Base-by-base conservation (phyloP, 2,113 vertebrate genomes). In the Gadus macrocephalus region DNA sequence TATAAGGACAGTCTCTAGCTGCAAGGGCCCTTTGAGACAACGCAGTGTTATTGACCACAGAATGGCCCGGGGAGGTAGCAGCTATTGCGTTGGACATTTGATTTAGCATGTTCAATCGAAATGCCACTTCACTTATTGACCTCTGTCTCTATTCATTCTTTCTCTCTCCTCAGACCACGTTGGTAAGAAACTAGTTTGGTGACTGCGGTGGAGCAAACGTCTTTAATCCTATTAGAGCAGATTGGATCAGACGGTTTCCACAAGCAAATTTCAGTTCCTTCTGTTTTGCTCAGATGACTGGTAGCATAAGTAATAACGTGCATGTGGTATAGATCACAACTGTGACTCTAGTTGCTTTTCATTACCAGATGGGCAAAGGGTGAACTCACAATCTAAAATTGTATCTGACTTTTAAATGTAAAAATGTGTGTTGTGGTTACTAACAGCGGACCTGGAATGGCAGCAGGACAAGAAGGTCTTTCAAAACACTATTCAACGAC, bases 41-140 rank as follows among this genome's bases (percentile, higher is more conserved):
- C 15, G 59, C 2, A 25, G 11, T 76, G 62, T 78, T 72, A 81
- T 79, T 68, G 78, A 73, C 73, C 35, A 2, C 42, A 53, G 74
- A 62, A 55, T n/a, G 22, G 55, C 69, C 67, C 6, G 59, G 62
- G 68, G 71, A 67, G 59, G 3, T 63, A 66, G 66, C 67, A 73
- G 71, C 55, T 72, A 42, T 76, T 81, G 66, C 74, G n/a, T 53
- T 22, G 78, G 77, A 68, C 73, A 77, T 83, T 86, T 82, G 71
- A 81, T 86, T 84, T 82, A 68, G 66, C 78, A 49, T 71, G 67
- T 62, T 64, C 70, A 74, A 81, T 84, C 16, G 65, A 78, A 82
- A 76, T 80, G 80, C 80, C 88, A 82, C 83, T 87, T 12, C 58
- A 16, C 49, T 49, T 56, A 62, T 55, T 74, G 49, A 19, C 42